These are phyloP conservation scores for Tipula vernalis DNA, from an alignment of 2,888 invertebrate species.

Conservation along the genomic window DNA sequence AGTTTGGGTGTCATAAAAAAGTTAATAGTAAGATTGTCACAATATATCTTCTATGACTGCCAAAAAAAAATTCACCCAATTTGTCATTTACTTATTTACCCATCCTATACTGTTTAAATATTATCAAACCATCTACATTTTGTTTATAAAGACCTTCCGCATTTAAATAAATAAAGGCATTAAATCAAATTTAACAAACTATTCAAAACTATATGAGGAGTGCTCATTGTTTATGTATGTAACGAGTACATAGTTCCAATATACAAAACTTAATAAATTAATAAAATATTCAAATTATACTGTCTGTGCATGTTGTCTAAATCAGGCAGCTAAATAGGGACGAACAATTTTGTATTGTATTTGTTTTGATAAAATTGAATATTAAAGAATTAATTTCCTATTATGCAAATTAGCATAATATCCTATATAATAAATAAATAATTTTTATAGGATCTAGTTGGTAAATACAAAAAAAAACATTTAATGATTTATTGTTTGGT, in stretches of 20 bases:
- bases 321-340: not conserved
- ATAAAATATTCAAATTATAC: not conserved
- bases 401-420: not conserved
- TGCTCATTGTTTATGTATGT: not conserved
- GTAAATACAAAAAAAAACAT: not conserved
- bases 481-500: not conserved
- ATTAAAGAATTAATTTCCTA: not conserved
- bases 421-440: not conserved
- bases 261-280: not conserved
- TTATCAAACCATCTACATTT: no score
- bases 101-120: no score
- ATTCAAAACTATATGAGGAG: not conserved
- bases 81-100: no score
- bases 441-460: not conserved
- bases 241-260: not conserved
- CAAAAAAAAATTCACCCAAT: no score
- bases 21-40: no score
- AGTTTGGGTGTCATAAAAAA: no score
- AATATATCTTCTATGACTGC: no score
- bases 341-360: not conserved
- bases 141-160: not conserved
- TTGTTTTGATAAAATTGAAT: not conserved
- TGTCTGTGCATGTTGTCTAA: not conserved
- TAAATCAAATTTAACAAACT: not conserved
- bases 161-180: not conserved